Percentiles rank a stretch among this genome's conserved stretches.
These are phyloP conservation scores for Cepphus grylle DNA, from an alignment of 2,113 vertebrate species.

Conservation along the genomic window DNA sequence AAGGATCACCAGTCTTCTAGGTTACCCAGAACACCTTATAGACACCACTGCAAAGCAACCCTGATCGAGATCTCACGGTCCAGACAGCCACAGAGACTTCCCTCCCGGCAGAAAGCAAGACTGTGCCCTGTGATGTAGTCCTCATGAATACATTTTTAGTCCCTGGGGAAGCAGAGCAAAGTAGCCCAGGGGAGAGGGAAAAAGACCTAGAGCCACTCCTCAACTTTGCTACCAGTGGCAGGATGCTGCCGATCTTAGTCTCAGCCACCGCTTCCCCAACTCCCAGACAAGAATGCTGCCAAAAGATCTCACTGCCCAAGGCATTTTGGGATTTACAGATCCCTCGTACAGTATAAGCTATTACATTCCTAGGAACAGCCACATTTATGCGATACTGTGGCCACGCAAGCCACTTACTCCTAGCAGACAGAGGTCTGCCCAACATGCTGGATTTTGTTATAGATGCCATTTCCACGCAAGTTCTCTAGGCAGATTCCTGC, in stretches of 20 bases:
- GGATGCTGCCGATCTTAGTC: neutral
- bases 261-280: neutral
- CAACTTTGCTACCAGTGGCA: neutral
- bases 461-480: neutral
- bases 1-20: neutral
- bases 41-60: neutral
- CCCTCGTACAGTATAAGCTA: neutral
- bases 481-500: neutral
- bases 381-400: neutral
- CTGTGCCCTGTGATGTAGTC: neutral
- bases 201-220: neutral
- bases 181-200: neutral
- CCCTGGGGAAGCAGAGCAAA: neutral
- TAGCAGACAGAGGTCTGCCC: neutral
- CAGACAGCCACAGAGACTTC: neutral
- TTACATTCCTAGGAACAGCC: neutral
- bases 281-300: neutral
- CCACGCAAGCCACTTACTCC: neutral
- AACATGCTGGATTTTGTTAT: neutral
- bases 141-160: neutral
- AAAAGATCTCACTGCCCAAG: neutral
- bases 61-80: neutral
- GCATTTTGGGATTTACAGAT: neutral
- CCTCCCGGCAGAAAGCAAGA: neutral
- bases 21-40: neutral